Conservation (phyloP, 1,140 invertebrate genomes). For the Drosophila truncata region DNA sequence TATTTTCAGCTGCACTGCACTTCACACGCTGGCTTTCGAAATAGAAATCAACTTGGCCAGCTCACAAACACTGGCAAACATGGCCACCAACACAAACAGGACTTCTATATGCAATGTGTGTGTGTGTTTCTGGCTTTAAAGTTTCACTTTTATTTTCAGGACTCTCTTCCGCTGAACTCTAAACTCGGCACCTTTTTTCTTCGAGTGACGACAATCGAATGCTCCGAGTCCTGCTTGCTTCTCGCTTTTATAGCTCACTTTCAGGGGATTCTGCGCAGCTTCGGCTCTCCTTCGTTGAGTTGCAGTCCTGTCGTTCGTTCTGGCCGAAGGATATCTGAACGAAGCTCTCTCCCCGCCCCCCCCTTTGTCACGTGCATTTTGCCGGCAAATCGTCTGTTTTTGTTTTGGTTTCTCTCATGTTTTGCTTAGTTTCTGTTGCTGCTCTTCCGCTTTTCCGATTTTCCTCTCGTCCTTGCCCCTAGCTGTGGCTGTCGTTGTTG, state of each 20-base stretch:
- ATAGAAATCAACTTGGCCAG: slow-evolving; percentile 69
- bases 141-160: slow-evolving; percentile 75
- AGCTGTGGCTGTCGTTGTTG: slow-evolving; percentile 3
- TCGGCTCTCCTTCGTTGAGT: slow-evolving; percentile 38
- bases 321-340: slow-evolving; percentile 16
- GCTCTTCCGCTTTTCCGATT: slow-evolving; percentile 27
- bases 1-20: slow-evolving; percentile 44
- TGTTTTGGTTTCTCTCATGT: slow-evolving; percentile 70
- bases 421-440: slow-evolving; percentile 49
- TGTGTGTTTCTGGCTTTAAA: slow-evolving; percentile 46
- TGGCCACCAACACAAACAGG: slow-evolving; percentile 19
- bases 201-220: slow-evolving; percentile 66
- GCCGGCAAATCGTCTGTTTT: slow-evolving; percentile 77
- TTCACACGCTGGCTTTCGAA: slow-evolving; percentile 45
- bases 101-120: slow-evolving; percentile 3
- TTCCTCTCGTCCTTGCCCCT: slow-evolving; percentile 12
- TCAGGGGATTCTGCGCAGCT: slow-evolving; percentile 62
- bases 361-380: slow-evolving; percentile 66
- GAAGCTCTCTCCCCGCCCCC: background rate
- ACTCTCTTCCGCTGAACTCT: slow-evolving; percentile 15
- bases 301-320: slow-evolving; percentile 3
- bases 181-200: slow-evolving; percentile 32
- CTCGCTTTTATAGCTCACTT: slow-evolving; percentile 65
- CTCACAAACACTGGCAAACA: slow-evolving; percentile 40
- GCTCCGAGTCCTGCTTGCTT: slow-evolving; percentile 24